phyloP scores from a whole-genome alignment of 2,113 vertebrate genomes.

The Centropristis striata region DNA sequence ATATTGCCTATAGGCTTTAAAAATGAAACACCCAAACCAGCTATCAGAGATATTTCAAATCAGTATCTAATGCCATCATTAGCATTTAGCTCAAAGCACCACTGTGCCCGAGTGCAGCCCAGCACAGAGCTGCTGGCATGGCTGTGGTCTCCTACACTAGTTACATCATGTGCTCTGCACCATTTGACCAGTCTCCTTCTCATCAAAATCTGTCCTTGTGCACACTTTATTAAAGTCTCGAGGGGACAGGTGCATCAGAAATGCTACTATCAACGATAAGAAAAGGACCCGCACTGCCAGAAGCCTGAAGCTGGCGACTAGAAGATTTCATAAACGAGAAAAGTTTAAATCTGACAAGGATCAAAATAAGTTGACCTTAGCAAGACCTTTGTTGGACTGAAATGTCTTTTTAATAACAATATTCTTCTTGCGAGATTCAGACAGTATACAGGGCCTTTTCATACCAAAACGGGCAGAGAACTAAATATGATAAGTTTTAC shows the following conservation, averaged over 20 bases:
- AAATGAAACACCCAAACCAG: neutral
- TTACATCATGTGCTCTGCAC: neutral
- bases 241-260: conserved; percentile 43
- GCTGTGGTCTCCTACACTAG: neutral
- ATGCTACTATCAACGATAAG: conserved; percentile 47
- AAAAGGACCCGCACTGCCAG: conserved; percentile 25
- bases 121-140: neutral
- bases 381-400: conserved; percentile 20
- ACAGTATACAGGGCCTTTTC: conserved; percentile 4
- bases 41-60: neutral
- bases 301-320: conserved; percentile 20
- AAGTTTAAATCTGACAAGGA: conserved; percentile 41
- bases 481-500: neutral
- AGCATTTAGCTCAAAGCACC: neutral
- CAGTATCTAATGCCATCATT: neutral
- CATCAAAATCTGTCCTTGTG: conserved; percentile 29
- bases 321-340: conserved; percentile 40
- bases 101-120: neutral
- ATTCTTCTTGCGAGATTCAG: conserved; percentile 5
- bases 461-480: conserved; percentile 2
- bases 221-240: conserved; percentile 23
- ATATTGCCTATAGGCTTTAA: neutral
- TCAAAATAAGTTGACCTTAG: conserved; percentile 47
- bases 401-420: conserved; percentile 27
- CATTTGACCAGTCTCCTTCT: conserved; percentile 9